Evolutionary conservation across 2,888 invertebrate genomes (phyloP).

Genomic region (Germaria angustata): DNA sequence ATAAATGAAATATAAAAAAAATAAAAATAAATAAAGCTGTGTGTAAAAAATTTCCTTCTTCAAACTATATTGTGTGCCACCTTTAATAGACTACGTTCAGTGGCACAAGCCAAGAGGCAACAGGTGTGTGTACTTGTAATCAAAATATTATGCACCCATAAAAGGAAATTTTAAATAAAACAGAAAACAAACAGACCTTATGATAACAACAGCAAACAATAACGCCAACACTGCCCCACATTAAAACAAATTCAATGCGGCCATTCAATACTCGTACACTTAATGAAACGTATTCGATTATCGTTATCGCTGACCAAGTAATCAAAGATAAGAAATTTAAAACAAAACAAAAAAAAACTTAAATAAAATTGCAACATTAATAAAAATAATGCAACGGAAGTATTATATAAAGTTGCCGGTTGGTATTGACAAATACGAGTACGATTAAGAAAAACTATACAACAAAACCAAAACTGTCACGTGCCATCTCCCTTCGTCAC

Average conservation of each 20-base stretch:
- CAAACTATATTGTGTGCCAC: background rate
- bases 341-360: background rate
- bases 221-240: conserved; percentile 5
- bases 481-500: background rate
- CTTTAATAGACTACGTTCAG: background rate
- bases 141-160: background rate
- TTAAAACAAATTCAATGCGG: background rate
- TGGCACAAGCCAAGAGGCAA: background rate
- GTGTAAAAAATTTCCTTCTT: background rate
- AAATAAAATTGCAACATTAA: background rate
- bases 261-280: too few species aligned
- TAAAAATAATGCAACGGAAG: background rate
- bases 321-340: too few species aligned
- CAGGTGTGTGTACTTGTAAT: conserved; percentile 42
- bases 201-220: background rate
- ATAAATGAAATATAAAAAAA: too few species aligned
- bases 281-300: conserved; percentile 10
- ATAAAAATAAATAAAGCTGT: too few species aligned
- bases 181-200: background rate
- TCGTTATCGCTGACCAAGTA: conserved; percentile 14
- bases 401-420: background rate
- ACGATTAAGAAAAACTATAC: background rate
- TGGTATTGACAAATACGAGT: background rate
- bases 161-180: conserved; percentile 17
- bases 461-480: conserved; percentile 3